Base-by-base conservation (phyloP, 2,113 vertebrate genomes). In the Rhagologus leucostigma region DNA sequence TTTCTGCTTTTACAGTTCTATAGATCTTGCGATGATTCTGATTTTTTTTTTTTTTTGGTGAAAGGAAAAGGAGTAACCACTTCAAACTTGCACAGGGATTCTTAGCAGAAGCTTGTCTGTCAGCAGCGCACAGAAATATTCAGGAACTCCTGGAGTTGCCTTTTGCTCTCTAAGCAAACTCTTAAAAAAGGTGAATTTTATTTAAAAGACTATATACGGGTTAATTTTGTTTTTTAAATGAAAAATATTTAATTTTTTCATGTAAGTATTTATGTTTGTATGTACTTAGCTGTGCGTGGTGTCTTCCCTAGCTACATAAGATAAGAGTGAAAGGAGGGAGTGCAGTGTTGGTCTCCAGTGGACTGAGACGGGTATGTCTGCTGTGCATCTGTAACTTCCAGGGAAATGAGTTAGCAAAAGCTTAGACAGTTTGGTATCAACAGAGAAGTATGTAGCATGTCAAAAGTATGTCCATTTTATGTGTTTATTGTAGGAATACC, bases 141-240 rank as follows among this genome's bases (percentile, higher is more conserved):
- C 69, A 84, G 57, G 85, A 95, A 81, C 73, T 89, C 76, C 89
- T 86, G 83, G 86, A 87, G 67, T 44, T 95, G 95, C 90, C 90
- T 96, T 95, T 96, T 87, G 77, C 78, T 93, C 46, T 93, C 49
- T 52, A 92, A 96, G 90, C 81, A 88, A 96, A 93, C 78, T 53
- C 69, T 90, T 91, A 47, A 5, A 56, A 95, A 96, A 96, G 75
- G 91, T 92, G 80, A 94, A 95, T 89, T 91, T 96, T 93, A 96
- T 96, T 96, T 96, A 69, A 95, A 94, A 87, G 73, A 69, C 75
- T 91, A 52, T 92, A 93, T 96, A 93, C 71, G 78, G 94, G 95
- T 97, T 96, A 68, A 84, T 90, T 89, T 94, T 92, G 46, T 9
- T 91, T 90, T 95, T 95, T 56, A 84, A 96, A 82, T 63, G 46